A percentile compares a stretch with the other conserved stretches of the same genome.
Conservation (phyloP, 2,888 invertebrate species). For the Agriopis marginaria region DNA sequence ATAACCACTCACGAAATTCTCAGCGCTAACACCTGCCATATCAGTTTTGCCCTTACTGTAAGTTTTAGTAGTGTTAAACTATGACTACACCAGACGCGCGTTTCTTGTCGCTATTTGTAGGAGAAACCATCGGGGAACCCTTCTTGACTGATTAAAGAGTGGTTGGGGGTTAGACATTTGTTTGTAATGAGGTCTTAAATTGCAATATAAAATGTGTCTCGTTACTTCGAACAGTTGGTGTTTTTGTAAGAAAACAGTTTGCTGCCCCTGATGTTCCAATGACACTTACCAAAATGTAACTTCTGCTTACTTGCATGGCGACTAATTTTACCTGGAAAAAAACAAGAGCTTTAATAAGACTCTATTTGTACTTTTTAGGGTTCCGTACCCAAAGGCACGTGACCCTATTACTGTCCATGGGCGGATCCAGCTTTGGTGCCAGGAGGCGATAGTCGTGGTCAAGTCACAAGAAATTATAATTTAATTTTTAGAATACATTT, state of each 20-base stretch:
- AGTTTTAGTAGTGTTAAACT: not conserved
- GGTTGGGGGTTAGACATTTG: conserved; percentile 8
- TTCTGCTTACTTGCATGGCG: not conserved
- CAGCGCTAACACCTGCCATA: too few species aligned
- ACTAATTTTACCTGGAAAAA: conserved; percentile 11
- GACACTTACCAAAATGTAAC: not conserved
- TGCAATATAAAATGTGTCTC: not conserved
- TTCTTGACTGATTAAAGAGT: conserved; percentile 46
- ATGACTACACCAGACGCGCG: conserved; percentile 22
- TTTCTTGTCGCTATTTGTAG: conserved; percentile 28
- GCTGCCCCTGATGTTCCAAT: not conserved
- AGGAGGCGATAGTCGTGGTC: too few species aligned
- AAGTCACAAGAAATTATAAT: too few species aligned
- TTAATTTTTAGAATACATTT: too few species aligned
- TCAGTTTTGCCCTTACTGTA: conserved; percentile 14
- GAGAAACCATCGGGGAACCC: conserved; percentile 31
- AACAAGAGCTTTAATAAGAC: not conserved
- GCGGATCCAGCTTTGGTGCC: too few species aligned
- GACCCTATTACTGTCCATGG: too few species aligned
- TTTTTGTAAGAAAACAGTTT: too few species aligned
- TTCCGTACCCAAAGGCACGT: too few species aligned
- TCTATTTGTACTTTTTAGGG: not conserved
- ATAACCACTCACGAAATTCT: too few species aligned
- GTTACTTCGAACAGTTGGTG: not conserved
- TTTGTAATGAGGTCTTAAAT: conserved; percentile 5